Evolutionary conservation across 2,888 invertebrate genomes (phyloP).

Genomic region (Lampropteryx suffumata): DNA sequence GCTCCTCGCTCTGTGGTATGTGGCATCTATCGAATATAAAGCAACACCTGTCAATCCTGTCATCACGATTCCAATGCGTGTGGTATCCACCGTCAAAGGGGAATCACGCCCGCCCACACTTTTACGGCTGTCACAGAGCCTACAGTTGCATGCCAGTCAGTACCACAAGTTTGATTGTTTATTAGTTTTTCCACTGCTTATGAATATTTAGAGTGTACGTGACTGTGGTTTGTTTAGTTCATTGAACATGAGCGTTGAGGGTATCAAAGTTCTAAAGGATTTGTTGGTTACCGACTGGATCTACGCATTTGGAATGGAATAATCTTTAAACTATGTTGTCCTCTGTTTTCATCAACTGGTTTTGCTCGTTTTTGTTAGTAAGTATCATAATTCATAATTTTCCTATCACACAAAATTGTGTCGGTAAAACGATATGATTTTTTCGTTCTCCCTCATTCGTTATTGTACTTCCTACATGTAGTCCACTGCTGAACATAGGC

Average conservation of each 20-base stretch:
- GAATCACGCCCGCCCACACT: slow-evolving; percentile 38
- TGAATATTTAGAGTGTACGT: slow-evolving; percentile 48
- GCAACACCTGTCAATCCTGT: slow-evolving; percentile 19
- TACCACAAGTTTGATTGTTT: slow-evolving; percentile 44
- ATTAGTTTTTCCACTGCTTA: slow-evolving; percentile 44
- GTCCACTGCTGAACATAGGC: too few relatives aligned
- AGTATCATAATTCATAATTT: too few relatives aligned
- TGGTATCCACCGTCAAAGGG: slow-evolving; percentile 37
- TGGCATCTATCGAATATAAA: slow-evolving; percentile 29
- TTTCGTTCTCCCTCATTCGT: too few relatives aligned
- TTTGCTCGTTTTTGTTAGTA: too few relatives aligned
- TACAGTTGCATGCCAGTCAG: not conserved
- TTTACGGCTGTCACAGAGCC: slow-evolving; percentile 35
- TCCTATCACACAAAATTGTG: too few relatives aligned
- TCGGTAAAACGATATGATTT: too few relatives aligned
- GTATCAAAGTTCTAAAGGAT: slow-evolving; percentile 6
- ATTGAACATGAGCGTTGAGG: slow-evolving; percentile 2
- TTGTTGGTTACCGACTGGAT: not conserved
- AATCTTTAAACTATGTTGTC: too few relatives aligned
- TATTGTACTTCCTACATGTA: too few relatives aligned
- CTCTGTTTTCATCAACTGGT: too few relatives aligned
- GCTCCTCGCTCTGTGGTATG: slow-evolving; percentile 5
- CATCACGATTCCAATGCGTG: slow-evolving; percentile 20
- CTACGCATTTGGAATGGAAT: too few relatives aligned
- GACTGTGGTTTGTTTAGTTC: slow-evolving; percentile 37